Base-by-base conservation (phyloP, 1,140 invertebrate species). In the Zelostemma sp. region DNA sequence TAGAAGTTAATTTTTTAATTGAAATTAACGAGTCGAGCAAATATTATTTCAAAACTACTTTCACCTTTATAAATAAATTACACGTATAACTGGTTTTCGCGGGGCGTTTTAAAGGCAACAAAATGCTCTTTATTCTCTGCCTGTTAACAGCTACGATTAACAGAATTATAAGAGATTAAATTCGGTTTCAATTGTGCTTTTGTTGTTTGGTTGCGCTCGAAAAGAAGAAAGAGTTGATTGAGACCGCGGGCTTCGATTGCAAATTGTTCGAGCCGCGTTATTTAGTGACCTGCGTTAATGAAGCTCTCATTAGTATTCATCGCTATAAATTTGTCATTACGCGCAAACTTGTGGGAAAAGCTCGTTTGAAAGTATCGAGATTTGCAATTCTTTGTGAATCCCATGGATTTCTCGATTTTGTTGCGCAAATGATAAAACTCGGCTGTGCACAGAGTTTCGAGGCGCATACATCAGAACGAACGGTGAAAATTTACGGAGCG, bases 11-110 rank as follows among this genome's bases (percentile, higher is more conserved):
- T 67, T 67, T 43, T 56, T 60, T 53, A 62, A 66, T 62, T 66
- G 55, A 71, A 63, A 66, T 48, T 57, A 62, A 54, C 17, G 60
- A 45, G 25, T 19, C 48, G 56, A 53, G 43, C 61, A 21, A 55
- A 63, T 62, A 62, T 71, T 53, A 66, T 71, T 71, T 62, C 62
- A 35, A 59, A 66, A 66, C 68, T 55, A 46, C 68, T 71, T 71
- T 71, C 68, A 62, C 68, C 55, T 62, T 66, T 58, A 55, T 58
- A 58, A 59, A 66, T 71, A 71, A 71, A 61, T 68, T 49, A 31
- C 59, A 21, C 15, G 28, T 6, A 12, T 43, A 66, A 71, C 68
- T 62, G 68, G 62, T 70, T 65, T 61, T 17, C 48, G 15, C 25
- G 40, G 40, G 17, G 17, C 35, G 33, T 25, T 54, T 46, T 41